A percentile compares a stretch with the other conserved stretches of the same genome.
These are phyloP conservation scores for Dendrolimus houi DNA, from an alignment of 2,888 invertebrate species.

Conservation along the genomic window DNA sequence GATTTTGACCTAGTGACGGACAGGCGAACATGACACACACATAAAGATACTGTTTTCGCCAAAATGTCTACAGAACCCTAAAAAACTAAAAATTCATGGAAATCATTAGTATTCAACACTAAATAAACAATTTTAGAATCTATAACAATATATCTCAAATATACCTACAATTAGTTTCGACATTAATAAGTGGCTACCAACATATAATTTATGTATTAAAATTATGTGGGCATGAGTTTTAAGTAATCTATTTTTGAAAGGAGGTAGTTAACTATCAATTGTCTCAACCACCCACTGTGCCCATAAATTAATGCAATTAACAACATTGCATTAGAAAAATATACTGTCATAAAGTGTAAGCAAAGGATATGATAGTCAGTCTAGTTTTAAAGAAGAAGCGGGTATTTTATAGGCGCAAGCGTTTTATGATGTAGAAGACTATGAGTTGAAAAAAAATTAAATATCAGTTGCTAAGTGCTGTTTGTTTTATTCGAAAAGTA, in stretches of 20 bases:
- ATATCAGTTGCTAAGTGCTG: no score
- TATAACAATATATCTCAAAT: not conserved
- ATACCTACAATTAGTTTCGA: not conserved
- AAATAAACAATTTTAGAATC: not conserved
- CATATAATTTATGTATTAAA: slow-evolving; percentile 1
- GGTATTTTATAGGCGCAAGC: not conserved
- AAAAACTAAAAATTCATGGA: no score
- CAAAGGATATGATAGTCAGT: slow-evolving; percentile 2
- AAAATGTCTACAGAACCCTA: no score
- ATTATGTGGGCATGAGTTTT: slow-evolving; percentile 11
- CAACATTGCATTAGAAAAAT: slow-evolving; percentile 11
- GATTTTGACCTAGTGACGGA: no score
- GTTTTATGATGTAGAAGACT: no score
- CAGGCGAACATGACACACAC: no score
- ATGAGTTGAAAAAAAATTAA: no score
- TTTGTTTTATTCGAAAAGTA: no score
- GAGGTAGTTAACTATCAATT: slow-evolving; percentile 44
- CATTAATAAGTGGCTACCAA: not conserved
- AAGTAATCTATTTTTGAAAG: slow-evolving; percentile 29
- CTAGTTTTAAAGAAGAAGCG: not conserved
- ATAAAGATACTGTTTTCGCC: no score
- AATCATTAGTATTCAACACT: not conserved
- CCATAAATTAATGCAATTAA: slow-evolving; percentile 62
- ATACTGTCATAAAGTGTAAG: slow-evolving; percentile 13
- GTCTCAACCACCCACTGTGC: slow-evolving; percentile 49